Evolutionary conservation across 2,113 vertebrate genomes (phyloP).

Genomic region (Elephas maximus): DNA sequence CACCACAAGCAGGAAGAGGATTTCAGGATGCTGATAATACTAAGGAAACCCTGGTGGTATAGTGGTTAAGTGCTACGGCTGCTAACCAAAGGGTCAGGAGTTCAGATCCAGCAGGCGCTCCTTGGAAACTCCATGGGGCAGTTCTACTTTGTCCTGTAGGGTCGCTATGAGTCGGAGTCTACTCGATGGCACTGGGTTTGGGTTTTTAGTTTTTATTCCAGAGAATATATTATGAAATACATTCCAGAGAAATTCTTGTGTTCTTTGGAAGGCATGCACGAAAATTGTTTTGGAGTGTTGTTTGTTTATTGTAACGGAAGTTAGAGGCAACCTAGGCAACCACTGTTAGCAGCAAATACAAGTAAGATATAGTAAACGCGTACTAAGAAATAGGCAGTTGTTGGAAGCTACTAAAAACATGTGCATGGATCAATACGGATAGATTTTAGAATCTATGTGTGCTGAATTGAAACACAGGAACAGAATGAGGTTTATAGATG

Average conservation of each 20-base stretch:
- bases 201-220: background rate
- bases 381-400: background rate
- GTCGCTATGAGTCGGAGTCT: no score
- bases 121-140: no score
- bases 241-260: background rate
- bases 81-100: no score
- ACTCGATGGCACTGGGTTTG: no score
- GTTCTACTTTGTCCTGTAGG: no score
- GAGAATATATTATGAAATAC: background rate
- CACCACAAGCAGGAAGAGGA: background rate
- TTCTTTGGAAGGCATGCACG: background rate
- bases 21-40: background rate
- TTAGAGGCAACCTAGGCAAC: background rate
- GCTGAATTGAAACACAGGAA: background rate
- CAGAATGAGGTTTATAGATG: background rate
- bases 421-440: background rate
- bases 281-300: background rate
- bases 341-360: background rate
- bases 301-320: background rate
- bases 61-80: no score
- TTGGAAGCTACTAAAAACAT: background rate
- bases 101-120: no score
- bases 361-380: background rate
- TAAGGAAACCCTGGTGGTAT: background rate
- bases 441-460: background rate